phyloP scores from a whole-genome alignment of 2,888 invertebrate genomes.

The Eugnorisma glareosa region DNA sequence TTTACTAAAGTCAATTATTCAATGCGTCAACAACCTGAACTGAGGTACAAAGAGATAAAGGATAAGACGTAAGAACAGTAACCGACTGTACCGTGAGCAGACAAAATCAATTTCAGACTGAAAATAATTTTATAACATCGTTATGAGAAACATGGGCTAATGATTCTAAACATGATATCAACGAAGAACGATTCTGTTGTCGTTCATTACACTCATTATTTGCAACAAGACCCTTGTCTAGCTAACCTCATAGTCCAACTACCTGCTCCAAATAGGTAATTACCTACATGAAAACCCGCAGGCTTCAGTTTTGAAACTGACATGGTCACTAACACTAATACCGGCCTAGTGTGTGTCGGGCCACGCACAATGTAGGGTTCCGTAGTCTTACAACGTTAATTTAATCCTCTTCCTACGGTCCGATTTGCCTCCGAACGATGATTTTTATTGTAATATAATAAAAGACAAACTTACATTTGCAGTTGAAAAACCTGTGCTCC shows the following conservation, averaged over 20 bases:
- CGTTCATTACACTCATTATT: slow-evolving; percentile 7
- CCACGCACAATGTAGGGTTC: too few species aligned
- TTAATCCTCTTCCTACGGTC: too few species aligned
- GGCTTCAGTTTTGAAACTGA: not conserved
- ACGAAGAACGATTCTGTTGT: slow-evolving; percentile 2
- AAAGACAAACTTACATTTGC: too few species aligned
- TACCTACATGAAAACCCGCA: slow-evolving; percentile 3
- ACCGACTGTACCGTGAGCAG: not conserved
- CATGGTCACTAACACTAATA: not conserved
- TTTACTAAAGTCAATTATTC: slow-evolving; percentile 48
- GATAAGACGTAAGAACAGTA: not conserved
- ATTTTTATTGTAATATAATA: too few species aligned
- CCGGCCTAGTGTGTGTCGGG: too few species aligned
- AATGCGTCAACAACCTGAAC: slow-evolving; percentile 40
- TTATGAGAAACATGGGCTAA: not conserved
- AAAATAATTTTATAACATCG: not conserved
- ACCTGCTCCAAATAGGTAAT: not conserved
- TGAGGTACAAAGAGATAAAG: slow-evolving; percentile 22
- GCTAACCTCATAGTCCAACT: not conserved
- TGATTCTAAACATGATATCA: not conserved
- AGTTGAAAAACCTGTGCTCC: too few species aligned
- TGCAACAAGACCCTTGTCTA: slow-evolving; percentile 10
- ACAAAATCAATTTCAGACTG: not conserved
- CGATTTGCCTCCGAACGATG: too few species aligned
- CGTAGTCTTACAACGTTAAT: too few species aligned